Base-by-base conservation (phyloP, 2,797 vertebrate genomes). In the Margarornis squamiger region DNA sequence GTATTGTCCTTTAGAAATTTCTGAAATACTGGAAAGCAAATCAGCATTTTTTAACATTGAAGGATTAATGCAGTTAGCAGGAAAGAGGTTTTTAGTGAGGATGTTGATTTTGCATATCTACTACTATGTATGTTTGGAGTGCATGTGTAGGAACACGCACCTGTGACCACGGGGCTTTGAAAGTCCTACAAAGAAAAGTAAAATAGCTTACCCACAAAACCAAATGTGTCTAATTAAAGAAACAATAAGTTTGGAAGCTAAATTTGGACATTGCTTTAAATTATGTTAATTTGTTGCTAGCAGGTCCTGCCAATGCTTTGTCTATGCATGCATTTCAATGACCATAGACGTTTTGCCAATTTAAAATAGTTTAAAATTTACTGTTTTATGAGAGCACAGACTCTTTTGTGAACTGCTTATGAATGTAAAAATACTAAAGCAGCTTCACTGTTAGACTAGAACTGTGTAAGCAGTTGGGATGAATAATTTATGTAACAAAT, bases 401-500 rank as follows among this genome's bases (percentile, higher is more conserved):
- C 67, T 71, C 29, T 39, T 73, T 52, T 32, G 21, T 66, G 6
- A 90, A 58, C 30, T 55, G 20, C 17, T 79, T 36, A 32, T 68
- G 43, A 73, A 48, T 10, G 23, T 48, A 62, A 79, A 85, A 85
- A 24, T 21, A 29, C 9, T 59, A 45, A 45, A 51, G 8, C 14
- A 76, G 6, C 22, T 48, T 70, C 43, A 52, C 23, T 76, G 23
- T 68, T 66, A 77, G 43, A 43, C 51, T 59, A 73, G 22, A 92
- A 49, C 12, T 27, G 1, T 70, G 26, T 43, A 86, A 83, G 80
- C 8, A 49, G 36, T 78, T 91, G 46, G 36, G 14, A 82, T 88
- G 52, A 80, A 83, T 88, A 90, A 86, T 85, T 74, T 16, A 66
- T 83, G 58, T 41, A 71, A 72, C 9, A 7, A 79, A 19, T 75